These are phyloP conservation scores for Spodoptera litura DNA, from an alignment of 1,140 invertebrate genomes.

Conservation along the genomic window DNA sequence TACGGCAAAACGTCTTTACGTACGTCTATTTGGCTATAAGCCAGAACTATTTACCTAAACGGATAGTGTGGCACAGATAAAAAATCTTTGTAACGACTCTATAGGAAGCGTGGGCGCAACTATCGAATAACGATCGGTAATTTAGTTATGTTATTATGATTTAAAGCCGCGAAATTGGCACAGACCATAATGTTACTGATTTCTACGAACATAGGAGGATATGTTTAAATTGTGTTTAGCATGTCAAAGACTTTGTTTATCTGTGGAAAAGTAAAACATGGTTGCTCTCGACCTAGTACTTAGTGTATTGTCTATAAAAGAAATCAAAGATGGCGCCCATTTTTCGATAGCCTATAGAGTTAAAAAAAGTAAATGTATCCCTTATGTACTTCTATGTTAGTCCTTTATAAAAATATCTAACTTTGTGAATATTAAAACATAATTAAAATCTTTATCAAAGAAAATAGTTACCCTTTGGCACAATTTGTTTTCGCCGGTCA, in stretches of 20 bases:
- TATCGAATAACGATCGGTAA: constrained; percentile 35
- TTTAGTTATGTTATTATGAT: constrained; percentile 24
- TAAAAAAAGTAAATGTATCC: too few species aligned
- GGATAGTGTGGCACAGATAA: constrained; percentile 35
- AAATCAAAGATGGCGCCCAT: too few species aligned
- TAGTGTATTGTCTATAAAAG: too few species aligned
- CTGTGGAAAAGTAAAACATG: background rate
- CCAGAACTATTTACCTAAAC: constrained; percentile 46
- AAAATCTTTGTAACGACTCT: constrained; percentile 35
- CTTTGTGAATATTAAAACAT: too few species aligned
- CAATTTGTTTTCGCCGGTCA: too few species aligned
- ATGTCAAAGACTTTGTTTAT: background rate
- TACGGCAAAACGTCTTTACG: constrained; percentile 5
- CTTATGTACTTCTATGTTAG: too few species aligned
- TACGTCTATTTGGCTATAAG: constrained; percentile 6
- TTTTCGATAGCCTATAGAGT: too few species aligned
- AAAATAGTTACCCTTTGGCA: too few species aligned
- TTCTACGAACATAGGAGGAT: constrained; percentile 15
- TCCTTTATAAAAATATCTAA: too few species aligned
- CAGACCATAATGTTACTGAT: background rate
- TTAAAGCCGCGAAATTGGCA: constrained; percentile 27
- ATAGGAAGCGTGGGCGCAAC: constrained; percentile 18
- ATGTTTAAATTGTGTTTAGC: background rate
- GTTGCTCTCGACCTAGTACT: background rate
- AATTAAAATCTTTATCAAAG: too few species aligned